Percentiles rank a stretch among this genome's conserved stretches.
Evolutionary conservation across 2,113 vertebrate genomes (phyloP).

Genomic region (Azemiops feae): DNA sequence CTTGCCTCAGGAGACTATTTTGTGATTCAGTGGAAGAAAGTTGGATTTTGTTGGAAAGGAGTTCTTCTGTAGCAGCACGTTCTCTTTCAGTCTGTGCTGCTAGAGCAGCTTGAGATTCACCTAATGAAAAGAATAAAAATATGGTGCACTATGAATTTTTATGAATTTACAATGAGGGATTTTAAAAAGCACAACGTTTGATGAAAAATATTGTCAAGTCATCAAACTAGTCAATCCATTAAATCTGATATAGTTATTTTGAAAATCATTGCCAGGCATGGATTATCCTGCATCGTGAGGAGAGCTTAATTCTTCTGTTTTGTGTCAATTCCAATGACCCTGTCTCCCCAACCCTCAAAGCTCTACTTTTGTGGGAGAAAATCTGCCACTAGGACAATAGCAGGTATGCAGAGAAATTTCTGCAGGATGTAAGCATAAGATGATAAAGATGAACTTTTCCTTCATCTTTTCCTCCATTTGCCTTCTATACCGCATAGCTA

Average conservation of each 20-base stretch:
- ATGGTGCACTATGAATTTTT: background rate
- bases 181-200: background rate
- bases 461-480: background rate
- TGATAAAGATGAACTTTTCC: background rate
- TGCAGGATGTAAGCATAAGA: background rate
- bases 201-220: background rate
- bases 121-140: slow-evolving; percentile 62
- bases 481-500: background rate
- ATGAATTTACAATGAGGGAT: slow-evolving; percentile 1
- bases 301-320: background rate
- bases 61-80: slow-evolving; percentile 86
- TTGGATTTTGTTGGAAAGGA: slow-evolving; percentile 83
- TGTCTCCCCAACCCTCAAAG: background rate
- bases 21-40: slow-evolving; percentile 89
- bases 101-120: slow-evolving; percentile 87
- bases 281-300: background rate
- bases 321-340: background rate
- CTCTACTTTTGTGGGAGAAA: background rate
- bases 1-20: slow-evolving; percentile 88
- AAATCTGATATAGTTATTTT: background rate
- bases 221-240: background rate
- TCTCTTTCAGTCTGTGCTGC: slow-evolving; percentile 92
- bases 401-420: background rate
- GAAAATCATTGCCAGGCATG: background rate
- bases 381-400: background rate